These are phyloP conservation scores for Anastrepha obliqua DNA, from an alignment of 1,140 invertebrate species.

Conservation along the genomic window DNA sequence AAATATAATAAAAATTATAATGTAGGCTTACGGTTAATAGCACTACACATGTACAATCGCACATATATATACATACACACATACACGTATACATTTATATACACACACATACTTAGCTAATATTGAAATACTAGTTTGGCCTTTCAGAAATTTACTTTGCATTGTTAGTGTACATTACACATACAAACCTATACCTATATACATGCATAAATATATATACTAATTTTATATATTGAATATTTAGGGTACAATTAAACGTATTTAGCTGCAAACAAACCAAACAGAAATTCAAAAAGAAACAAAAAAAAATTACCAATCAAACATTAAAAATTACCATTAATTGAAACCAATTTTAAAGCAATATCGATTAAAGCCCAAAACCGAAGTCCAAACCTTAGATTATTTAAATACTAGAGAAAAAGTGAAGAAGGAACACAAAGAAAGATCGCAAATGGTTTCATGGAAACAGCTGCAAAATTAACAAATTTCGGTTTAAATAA, in stretches of 20 bases:
- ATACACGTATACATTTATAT: background rate
- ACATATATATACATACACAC: background rate
- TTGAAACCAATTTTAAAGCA: background rate
- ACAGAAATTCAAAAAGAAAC: background rate
- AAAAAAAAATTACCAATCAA: background rate
- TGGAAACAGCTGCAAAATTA: background rate
- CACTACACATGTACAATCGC: background rate
- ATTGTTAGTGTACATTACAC: slow-evolving; percentile 9
- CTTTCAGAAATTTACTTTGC: slow-evolving; percentile 51
- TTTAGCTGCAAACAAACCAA: background rate
- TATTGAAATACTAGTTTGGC: slow-evolving; percentile 12
- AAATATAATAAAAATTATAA: background rate
- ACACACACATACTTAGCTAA: background rate
- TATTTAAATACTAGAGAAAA: background rate
- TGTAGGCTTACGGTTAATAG: background rate
- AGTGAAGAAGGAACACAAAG: background rate
- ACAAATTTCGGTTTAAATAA: background rate
- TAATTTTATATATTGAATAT: background rate
- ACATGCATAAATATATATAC: background rate
- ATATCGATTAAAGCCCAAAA: background rate
- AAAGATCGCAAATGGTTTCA: slow-evolving; percentile 19
- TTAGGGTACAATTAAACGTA: background rate
- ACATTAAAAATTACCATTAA: background rate
- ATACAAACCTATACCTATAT: background rate
- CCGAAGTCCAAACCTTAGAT: background rate